These are phyloP conservation scores for Numenius arquata DNA, from an alignment of 2,113 vertebrate genomes.

Conservation along the genomic window DNA sequence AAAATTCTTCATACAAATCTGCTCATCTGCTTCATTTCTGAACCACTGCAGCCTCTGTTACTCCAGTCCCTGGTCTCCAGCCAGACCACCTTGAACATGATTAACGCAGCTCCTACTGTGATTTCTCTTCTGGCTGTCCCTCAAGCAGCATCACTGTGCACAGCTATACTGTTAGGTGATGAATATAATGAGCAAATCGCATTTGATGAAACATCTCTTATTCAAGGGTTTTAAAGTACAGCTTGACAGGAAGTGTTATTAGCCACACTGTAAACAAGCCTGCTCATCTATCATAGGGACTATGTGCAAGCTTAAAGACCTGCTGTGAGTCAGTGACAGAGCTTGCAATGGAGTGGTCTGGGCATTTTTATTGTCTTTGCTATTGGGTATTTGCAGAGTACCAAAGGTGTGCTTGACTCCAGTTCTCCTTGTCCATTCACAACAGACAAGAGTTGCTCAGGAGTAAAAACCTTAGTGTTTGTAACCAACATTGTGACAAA, in stretches of 20 bases:
- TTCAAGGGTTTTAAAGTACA: neutral
- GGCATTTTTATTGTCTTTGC: neutral
- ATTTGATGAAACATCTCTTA: neutral
- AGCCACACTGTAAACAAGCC: constrained; percentile 11
- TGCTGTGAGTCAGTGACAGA: neutral
- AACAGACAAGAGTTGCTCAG: neutral
- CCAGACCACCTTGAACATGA: neutral
- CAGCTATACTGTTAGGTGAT: neutral
- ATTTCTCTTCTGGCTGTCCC: neutral
- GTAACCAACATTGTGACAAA: neutral
- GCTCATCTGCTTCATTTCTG: neutral
- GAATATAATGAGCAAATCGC: neutral
- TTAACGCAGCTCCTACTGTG: neutral
- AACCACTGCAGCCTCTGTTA: neutral
- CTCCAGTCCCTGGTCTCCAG: neutral
- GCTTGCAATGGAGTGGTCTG: neutral
- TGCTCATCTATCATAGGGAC: neutral
- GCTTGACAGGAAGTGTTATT: constrained; percentile 21
- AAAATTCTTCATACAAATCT: neutral
- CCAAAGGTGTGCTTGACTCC: neutral
- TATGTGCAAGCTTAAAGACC: neutral
- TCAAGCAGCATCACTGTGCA: neutral
- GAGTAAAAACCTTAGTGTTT: neutral
- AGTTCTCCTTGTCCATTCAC: neutral
- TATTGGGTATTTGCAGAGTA: neutral